A percentile compares a stretch with the other conserved stretches of the same genome.
phyloP scores from a whole-genome alignment of 2,797 vertebrate genomes.

The Paguma larvata region DNA sequence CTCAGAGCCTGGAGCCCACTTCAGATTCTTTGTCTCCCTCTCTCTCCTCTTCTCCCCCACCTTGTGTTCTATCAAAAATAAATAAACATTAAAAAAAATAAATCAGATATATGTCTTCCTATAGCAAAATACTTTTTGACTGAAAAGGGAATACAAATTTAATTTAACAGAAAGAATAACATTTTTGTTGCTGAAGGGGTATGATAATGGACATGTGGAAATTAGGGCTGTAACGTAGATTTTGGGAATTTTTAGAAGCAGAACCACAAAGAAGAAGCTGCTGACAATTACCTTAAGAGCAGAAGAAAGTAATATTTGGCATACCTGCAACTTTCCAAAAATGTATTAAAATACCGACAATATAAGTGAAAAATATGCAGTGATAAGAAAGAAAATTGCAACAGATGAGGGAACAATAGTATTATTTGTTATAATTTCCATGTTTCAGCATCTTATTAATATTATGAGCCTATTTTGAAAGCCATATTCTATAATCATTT shows the following conservation, averaged over 20 bases:
- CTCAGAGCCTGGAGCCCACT: too few relatives aligned
- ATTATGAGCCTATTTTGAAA: not conserved
- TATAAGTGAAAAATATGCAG: not conserved
- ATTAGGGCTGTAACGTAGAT: not conserved
- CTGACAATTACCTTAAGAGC: not conserved
- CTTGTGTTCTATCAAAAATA: too few relatives aligned
- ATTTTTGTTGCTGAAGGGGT: not conserved
- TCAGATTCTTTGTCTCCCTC: too few relatives aligned
- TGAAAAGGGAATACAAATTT: not conserved
- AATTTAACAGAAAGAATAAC: not conserved
- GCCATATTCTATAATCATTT: constrained; percentile 3
- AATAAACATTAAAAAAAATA: too few relatives aligned
- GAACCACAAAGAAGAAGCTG: not conserved
- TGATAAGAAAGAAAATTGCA: not conserved
- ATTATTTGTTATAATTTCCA: not conserved
- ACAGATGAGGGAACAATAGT: not conserved
- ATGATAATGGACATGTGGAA: not conserved
- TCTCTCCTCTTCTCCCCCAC: too few relatives aligned
- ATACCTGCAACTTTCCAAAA: not conserved
- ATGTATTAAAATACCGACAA: not conserved
- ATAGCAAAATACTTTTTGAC: not conserved
- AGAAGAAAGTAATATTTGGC: not conserved
- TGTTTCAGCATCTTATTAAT: not conserved
- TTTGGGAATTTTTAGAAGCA: not conserved
- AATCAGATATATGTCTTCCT: not conserved